These are phyloP conservation scores for Nannospalax galili DNA, from an alignment of 2,113 vertebrate species.

Conservation along the genomic window DNA sequence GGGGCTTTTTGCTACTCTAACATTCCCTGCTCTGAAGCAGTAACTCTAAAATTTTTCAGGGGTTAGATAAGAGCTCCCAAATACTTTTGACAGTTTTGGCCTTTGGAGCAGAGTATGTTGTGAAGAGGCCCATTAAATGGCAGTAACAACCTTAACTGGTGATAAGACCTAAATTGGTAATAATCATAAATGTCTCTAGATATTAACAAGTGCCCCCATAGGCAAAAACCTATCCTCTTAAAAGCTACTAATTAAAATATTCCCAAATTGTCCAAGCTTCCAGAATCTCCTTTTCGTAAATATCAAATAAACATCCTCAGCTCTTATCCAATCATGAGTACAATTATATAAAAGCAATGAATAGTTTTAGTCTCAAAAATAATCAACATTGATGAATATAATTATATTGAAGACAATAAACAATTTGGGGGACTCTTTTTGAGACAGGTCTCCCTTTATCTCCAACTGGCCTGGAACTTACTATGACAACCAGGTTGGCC, in stretches of 20 bases:
- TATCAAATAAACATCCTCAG: neutral
- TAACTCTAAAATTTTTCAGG: no score
- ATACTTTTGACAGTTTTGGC: no score
- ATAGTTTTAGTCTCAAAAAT: neutral
- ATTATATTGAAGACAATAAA: neutral
- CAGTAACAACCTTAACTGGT: neutral
- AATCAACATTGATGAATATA: neutral
- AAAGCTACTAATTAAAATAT: neutral
- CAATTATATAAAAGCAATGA: neutral
- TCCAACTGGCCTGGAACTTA: no score
- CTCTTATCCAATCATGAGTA: neutral
- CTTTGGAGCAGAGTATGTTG: no score
- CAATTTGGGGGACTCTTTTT: no score
- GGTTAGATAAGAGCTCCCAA: no score
- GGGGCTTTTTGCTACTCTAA: no score
- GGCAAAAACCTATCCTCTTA: neutral
- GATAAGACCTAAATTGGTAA: neutral
- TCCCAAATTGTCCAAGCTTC: neutral
- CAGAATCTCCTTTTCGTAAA: neutral
- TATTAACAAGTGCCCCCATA: neutral
- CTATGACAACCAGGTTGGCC: no score
- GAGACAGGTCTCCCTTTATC: no score
- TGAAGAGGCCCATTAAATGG: neutral
- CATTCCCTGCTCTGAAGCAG: no score
- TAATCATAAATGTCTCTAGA: neutral